These are phyloP conservation scores for Spodoptera picta DNA, from an alignment of 2,888 invertebrate genomes.

Conservation along the genomic window DNA sequence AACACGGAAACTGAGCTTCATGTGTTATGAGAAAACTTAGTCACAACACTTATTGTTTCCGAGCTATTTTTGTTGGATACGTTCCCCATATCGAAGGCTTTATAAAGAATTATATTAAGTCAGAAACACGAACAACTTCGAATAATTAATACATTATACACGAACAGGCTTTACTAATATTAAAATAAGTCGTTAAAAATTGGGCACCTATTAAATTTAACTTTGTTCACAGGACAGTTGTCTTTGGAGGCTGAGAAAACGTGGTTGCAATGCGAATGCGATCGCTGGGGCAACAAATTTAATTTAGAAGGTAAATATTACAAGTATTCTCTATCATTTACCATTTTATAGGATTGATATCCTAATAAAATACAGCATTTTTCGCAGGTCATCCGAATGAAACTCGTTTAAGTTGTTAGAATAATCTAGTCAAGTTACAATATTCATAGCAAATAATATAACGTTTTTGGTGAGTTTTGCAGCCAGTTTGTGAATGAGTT, in stretches of 20 bases:
- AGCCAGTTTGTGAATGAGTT: slow-evolving; percentile 42
- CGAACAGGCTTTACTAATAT: not conserved
- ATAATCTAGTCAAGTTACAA: slow-evolving; percentile 66
- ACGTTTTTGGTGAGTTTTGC: slow-evolving; percentile 75
- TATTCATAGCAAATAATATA: slow-evolving; percentile 68
- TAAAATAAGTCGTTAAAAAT: too few species aligned
- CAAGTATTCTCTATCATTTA: not conserved
- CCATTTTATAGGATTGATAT: slow-evolving; percentile 7
- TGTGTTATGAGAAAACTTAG: slow-evolving; percentile 63
- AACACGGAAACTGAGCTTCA: slow-evolving; percentile 58
- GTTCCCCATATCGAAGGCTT: slow-evolving; percentile 12
- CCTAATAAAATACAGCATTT: slow-evolving; percentile 59
- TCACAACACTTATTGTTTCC: slow-evolving; percentile 63
- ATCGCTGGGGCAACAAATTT: slow-evolving; percentile 95
- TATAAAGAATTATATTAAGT: slow-evolving; percentile 22
- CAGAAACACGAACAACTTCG: slow-evolving; percentile 2
- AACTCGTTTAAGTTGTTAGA: slow-evolving; percentile 80
- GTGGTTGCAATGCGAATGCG: slow-evolving; percentile 96
- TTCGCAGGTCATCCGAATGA: slow-evolving; percentile 82
- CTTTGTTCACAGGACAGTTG: slow-evolving; percentile 91
- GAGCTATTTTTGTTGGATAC: slow-evolving; percentile 34
- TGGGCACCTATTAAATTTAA: slow-evolving; percentile 6
- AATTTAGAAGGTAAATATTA: slow-evolving; percentile 92
- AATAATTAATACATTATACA: slow-evolving; percentile 5
- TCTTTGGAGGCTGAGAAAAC: slow-evolving; percentile 96